Evolutionary conservation across 2,113 vertebrate species (phyloP), one percentile per base, ranked within the genome.

Genomic region (Cheilinus undulatus): DNA sequence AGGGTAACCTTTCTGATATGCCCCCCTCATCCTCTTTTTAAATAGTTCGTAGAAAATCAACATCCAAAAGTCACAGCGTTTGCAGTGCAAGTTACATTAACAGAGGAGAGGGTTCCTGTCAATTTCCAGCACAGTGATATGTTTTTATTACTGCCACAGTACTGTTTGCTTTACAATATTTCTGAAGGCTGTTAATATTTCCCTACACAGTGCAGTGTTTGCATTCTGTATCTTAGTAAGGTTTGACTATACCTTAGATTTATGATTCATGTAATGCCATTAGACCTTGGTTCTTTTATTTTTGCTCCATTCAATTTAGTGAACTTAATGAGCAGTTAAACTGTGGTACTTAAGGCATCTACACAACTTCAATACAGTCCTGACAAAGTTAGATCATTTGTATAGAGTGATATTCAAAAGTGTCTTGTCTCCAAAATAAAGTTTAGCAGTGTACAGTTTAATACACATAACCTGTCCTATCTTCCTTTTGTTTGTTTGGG

Each of bases 1-100:
- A 76, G 76, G 83, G 53, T 86, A 83, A 77, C 64, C 69, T 78
- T 80, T 54, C 48, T 2, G 27, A 14, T 26, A 38, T 51, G 51
- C 60, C 61, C 69, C 60, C 59, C 56, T 24, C n/a, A n/a, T 86
- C 73, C 59, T 63, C 64, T 78, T 57, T 67, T 73, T 78, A 4
- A 69, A 6, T 11, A 32, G 20, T 69, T 74, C 48, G 26, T 51
- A 58, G 34, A 15, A 28, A 27, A 50, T 42, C 23, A 45, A 30
- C 32, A 60, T 22, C 3, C 32, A 28, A 24, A 57, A 40, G 46
- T 54, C 40, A n/a, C n/a, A 5, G 15, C 5, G 38, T 40, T 4
- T 40, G 17, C 38, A 40, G 4, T 5, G 17, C 15, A 5, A n/a
- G 22, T 10, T 54, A 26, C 5, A 32, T 32, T n/a, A n/a, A n/a